Evolutionary conservation across 2,888 invertebrate species (phyloP).

Genomic region (Synergus gifuensis): DNA sequence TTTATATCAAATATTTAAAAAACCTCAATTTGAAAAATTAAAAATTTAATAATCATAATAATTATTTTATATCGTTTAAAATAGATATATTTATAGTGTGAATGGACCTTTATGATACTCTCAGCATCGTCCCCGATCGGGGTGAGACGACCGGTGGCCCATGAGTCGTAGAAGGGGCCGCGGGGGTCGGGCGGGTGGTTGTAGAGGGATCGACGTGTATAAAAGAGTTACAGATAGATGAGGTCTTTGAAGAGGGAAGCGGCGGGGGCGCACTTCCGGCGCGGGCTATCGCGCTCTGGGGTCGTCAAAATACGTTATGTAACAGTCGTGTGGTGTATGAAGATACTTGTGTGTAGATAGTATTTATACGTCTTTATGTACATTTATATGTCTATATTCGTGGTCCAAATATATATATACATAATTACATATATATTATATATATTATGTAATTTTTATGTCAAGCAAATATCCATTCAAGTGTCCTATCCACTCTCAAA

Average conservation of each 20-base stretch:
- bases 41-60: no score
- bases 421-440: no score
- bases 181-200: slow-evolving; percentile 16
- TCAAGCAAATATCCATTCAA: no score
- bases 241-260: slow-evolving; percentile 48
- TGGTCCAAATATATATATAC: not conserved
- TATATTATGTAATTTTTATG: no score
- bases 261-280: slow-evolving; percentile 65
- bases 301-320: slow-evolving; percentile 69
- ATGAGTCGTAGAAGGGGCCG: not conserved
- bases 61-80: no score
- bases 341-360: slow-evolving; percentile 16
- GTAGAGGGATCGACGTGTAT: slow-evolving; percentile 45
- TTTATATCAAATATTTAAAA: no score
- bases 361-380: slow-evolving; percentile 30
- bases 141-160: slow-evolving; percentile 8
- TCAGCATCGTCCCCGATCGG: not conserved
- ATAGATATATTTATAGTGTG: slow-evolving; percentile 4
- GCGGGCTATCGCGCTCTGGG: slow-evolving; percentile 64
- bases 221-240: slow-evolving; percentile 51
- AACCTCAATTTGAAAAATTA: no score
- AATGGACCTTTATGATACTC: slow-evolving; percentile 23
- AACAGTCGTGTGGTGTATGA: slow-evolving; percentile 48
- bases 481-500: no score
- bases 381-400: slow-evolving; percentile 6